These are phyloP conservation scores for Drosophila yooni DNA, from an alignment of 2,888 invertebrate genomes.

Conservation along the genomic window DNA sequence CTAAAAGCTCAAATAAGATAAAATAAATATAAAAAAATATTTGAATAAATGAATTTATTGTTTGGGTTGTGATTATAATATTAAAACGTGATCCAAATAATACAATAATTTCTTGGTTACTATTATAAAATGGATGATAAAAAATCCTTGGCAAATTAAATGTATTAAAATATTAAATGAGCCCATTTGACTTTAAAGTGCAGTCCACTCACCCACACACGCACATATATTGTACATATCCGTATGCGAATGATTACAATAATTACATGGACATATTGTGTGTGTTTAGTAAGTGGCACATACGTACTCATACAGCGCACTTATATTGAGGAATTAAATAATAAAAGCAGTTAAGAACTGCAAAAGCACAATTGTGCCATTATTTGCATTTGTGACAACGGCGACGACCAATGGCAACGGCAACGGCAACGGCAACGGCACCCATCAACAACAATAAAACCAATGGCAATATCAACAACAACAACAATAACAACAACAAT, in stretches of 20 bases:
- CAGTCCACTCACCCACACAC: background rate
- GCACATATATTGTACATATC: background rate
- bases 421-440: constrained; percentile 38
- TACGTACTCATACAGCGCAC: constrained; percentile 21
- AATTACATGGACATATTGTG: background rate
- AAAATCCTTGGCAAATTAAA: background rate
- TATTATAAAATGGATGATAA: background rate
- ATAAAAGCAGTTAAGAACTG: constrained; percentile 74
- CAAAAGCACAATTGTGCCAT: constrained; percentile 80
- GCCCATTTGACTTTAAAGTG: background rate
- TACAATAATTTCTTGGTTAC: background rate
- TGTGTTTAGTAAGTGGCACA: constrained; percentile 13
- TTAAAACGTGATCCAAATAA: background rate
- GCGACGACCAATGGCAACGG: constrained; percentile 33
- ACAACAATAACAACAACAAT: constrained; percentile 24
- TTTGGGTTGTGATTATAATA: background rate
- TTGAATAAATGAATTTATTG: background rate
- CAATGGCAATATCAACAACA: constrained; percentile 18
- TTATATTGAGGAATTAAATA: constrained; percentile 74
- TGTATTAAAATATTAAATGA: background rate
- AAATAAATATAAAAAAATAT: background rate
- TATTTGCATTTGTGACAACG: constrained; percentile 84
- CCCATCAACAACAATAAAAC: constrained; percentile 21
- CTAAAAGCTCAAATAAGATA: too few species aligned
- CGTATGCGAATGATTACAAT: constrained; percentile 14